Evolutionary conservation across 2,888 invertebrate genomes (phyloP).

Genomic region (Euzetes globulus): DNA sequence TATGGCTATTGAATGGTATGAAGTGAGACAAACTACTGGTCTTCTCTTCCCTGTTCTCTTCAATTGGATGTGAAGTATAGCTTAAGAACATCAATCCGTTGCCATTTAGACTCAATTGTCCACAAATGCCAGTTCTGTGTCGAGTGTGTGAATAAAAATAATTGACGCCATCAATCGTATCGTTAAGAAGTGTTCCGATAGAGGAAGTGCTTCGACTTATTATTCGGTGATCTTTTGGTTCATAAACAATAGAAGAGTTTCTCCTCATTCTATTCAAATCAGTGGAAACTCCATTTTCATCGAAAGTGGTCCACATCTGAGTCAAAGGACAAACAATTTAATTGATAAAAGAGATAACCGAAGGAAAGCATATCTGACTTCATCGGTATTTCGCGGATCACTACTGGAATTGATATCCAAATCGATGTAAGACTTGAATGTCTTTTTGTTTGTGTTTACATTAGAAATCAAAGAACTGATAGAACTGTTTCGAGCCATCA

Average conservation of each 20-base stretch:
- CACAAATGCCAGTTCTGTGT: slow-evolving; percentile 9
- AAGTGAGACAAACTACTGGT: not conserved
- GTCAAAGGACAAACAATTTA: not conserved
- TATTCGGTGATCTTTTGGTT: not conserved
- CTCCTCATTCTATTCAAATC: not conserved
- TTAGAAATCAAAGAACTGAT: not conserved
- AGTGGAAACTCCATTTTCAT: not conserved
- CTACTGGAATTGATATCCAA: slow-evolving; percentile 31
- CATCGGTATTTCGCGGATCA: not conserved
- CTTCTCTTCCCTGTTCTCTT: not conserved
- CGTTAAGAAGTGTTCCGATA: not conserved
- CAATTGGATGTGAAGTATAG: not conserved
- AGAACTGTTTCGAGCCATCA: slow-evolving; percentile 24
- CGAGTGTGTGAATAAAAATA: slow-evolving; percentile 1
- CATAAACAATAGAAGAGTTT: not conserved
- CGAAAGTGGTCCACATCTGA: slow-evolving; percentile 8
- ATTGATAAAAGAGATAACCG: not conserved
- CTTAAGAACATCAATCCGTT: not conserved
- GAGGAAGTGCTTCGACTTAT: not conserved
- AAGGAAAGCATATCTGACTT: not conserved
- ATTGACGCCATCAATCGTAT: slow-evolving; percentile 1
- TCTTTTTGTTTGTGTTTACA: slow-evolving; percentile 34
- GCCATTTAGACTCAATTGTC: not conserved
- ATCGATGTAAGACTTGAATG: slow-evolving; percentile 40
- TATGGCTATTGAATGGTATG: not conserved